Evolutionary conservation across 1,140 invertebrate genomes (phyloP).

Genomic region (Dendroctonus valens): DNA sequence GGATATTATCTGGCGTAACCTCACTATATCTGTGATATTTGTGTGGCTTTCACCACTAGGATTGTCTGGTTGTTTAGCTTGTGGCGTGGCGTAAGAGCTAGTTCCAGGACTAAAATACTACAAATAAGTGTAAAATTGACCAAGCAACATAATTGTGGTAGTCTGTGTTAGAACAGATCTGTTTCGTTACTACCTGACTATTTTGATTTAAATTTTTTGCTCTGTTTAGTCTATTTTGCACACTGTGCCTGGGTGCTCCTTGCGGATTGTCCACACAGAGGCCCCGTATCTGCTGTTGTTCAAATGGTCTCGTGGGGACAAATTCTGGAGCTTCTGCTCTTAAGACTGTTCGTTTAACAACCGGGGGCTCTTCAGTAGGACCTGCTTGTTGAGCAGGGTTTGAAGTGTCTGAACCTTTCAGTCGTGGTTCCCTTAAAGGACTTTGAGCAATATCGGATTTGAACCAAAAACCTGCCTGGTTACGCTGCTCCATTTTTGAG

Average conservation of each 20-base stretch:
- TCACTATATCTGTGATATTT: conserved; percentile 22
- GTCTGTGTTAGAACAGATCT: not conserved
- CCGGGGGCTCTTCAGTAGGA: not conserved
- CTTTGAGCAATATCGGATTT: not conserved
- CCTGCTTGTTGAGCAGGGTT: not conserved
- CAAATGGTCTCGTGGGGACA: conserved; percentile 11
- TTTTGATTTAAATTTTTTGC: conserved; percentile 12
- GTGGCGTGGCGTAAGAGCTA: not conserved
- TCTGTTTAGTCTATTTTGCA: conserved; percentile 29
- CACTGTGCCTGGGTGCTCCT: conserved; percentile 2
- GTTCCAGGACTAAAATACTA: not conserved
- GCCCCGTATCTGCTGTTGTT: not conserved
- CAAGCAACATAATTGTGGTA: too few species aligned
- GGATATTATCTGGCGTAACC: conserved; percentile 42
- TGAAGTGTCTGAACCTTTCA: not conserved
- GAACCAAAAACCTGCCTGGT: conserved; percentile 4
- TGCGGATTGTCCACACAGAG: too few species aligned
- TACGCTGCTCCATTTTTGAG: conserved; percentile 13
- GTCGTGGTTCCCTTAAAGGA: conserved; percentile 4
- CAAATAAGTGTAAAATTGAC: not conserved
- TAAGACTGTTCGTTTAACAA: conserved; percentile 25
- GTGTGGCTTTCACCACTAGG: not conserved
- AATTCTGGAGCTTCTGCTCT: conserved; percentile 37
- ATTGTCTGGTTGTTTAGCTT: not conserved
- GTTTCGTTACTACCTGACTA: not conserved